phyloP scores from a whole-genome alignment of 2,113 vertebrate genomes.

The Odontophorus gujanensis region DNA sequence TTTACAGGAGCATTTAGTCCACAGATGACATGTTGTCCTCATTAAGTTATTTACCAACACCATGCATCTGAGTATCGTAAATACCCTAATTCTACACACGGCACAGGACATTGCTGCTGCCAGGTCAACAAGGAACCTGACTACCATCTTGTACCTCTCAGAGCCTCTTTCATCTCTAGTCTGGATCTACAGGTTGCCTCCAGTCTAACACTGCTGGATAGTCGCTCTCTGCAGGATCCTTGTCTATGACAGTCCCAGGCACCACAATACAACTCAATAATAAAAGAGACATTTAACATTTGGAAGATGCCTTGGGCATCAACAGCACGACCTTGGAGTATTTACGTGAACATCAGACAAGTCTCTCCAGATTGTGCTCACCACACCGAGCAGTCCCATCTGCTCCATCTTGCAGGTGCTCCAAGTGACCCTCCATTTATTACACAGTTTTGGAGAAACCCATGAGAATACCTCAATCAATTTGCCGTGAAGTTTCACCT shows the following conservation, averaged over 20 bases:
- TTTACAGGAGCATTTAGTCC: neutral
- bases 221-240: neutral
- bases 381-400: conserved; percentile 36
- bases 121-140: rapidly evolving
- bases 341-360: neutral
- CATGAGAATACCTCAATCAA: conserved; percentile 42
- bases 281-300: neutral
- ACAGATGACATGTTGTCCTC: neutral
- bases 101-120: neutral
- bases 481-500: conserved; percentile 42
- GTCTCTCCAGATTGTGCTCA: conserved; percentile 39
- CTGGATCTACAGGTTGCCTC: neutral
- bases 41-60: neutral
- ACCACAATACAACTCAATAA: neutral
- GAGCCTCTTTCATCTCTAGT: rapidly evolving
- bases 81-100: neutral
- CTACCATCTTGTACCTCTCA: neutral
- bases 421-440: conserved; percentile 4
- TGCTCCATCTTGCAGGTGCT: conserved; percentile 39
- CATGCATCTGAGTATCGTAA: neutral
- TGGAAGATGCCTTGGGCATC: neutral
- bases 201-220: rapidly evolving
- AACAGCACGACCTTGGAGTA: conserved; percentile 36
- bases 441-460: conserved; percentile 7
- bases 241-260: rapidly evolving